Percentiles rank a stretch among this genome's conserved stretches.
Evolutionary conservation across 2,113 vertebrate species (phyloP).

Genomic region (Pachypanchax playfairii): DNA sequence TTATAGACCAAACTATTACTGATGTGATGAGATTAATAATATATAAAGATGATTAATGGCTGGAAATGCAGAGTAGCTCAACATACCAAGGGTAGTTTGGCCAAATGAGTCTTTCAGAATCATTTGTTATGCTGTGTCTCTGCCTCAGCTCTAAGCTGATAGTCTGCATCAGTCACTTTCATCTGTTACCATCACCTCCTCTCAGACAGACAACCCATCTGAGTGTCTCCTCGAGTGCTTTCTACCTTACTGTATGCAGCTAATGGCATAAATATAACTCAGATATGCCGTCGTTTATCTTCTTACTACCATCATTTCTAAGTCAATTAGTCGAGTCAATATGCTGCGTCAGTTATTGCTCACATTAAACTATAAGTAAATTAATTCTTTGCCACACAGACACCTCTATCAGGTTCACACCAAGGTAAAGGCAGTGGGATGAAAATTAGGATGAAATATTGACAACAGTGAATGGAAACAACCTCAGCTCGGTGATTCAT

Average conservation of each 20-base stretch:
- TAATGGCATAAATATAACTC: constrained; percentile 52
- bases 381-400: constrained; percentile 26
- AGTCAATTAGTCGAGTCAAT: constrained; percentile 66
- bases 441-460: constrained; percentile 34
- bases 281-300: constrained; percentile 46
- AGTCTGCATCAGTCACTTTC: constrained; percentile 28
- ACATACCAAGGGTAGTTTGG: neutral
- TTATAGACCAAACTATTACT: neutral
- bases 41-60: constrained; percentile 1
- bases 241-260: constrained; percentile 26
- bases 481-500: constrained; percentile 31
- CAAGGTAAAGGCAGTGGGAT: constrained; percentile 17
- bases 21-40: neutral
- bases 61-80: neutral
- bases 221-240: constrained; percentile 37
- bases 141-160: neutral
- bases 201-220: constrained; percentile 38
- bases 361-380: constrained; percentile 45
- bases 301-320: constrained; percentile 40
- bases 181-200: constrained; percentile 41
- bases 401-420: constrained; percentile 32
- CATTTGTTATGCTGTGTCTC: constrained; percentile 1
- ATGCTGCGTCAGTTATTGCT: constrained; percentile 60
- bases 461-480: constrained; percentile 19
- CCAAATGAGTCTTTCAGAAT: constrained; percentile 14